These are phyloP conservation scores for Atrichornis clamosus DNA, from an alignment of 2,113 vertebrate species.

Conservation along the genomic window DNA sequence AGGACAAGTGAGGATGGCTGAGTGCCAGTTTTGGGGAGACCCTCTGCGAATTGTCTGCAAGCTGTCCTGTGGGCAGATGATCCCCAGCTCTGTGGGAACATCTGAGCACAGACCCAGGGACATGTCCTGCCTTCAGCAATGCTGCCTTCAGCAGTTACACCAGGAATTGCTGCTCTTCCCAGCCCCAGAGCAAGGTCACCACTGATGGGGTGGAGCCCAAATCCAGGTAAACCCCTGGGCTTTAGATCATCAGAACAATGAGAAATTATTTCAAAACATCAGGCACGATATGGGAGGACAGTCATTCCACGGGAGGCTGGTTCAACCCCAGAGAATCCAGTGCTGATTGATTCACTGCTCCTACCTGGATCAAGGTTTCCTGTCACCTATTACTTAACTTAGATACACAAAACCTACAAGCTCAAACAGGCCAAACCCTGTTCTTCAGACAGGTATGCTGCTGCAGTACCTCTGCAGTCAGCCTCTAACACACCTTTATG, in stretches of 20 bases:
- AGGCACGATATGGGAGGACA: background rate
- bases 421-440: background rate
- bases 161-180: background rate
- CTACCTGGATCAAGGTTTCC: background rate
- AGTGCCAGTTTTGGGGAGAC: background rate
- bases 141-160: background rate
- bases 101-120: background rate
- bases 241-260: background rate
- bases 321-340: background rate
- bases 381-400: background rate
- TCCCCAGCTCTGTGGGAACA: background rate
- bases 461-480: background rate
- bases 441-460: background rate
- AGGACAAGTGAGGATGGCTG: fast-evolving
- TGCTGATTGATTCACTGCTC: conserved; percentile 18
- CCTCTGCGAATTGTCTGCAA: background rate
- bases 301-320: background rate
- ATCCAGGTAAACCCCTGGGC: background rate
- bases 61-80: background rate
- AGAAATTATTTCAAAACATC: background rate
- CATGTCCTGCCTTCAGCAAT: too few species aligned
- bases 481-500: background rate
- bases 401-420: background rate
- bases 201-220: background rate
- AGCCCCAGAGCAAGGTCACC: background rate